phyloP scores from a whole-genome alignment of 2,797 vertebrate genomes.

The Characodon lateralis region DNA sequence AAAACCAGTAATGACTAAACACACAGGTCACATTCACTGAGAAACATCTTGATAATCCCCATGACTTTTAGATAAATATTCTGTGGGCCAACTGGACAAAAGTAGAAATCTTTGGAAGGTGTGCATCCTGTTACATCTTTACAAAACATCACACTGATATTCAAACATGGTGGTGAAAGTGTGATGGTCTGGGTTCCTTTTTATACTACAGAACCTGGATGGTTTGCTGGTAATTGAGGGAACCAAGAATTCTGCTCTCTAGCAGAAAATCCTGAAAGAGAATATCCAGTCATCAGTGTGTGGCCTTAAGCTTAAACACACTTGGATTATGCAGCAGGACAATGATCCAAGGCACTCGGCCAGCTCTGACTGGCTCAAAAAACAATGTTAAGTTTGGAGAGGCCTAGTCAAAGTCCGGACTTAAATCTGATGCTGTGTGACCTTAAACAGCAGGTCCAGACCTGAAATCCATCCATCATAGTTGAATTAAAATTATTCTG shows the following conservation, averaged over 20 bases:
- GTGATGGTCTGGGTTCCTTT: neutral
- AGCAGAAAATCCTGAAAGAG: neutral
- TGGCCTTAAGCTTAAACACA: neutral
- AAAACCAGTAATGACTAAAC: neutral
- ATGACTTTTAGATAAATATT: neutral
- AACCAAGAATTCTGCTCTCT: neutral
- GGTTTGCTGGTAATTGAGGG: neutral
- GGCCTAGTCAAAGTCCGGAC: neutral
- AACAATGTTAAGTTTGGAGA: neutral
- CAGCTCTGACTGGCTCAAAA: neutral
- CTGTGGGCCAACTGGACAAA: neutral
- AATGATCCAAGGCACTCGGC: neutral
- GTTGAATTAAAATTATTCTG: neutral
- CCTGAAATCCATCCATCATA: neutral
- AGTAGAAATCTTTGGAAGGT: neutral
- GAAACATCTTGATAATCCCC: neutral
- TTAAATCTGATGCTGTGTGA: neutral
- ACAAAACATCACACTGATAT: neutral
- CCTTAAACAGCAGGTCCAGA: neutral
- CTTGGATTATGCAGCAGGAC: neutral
- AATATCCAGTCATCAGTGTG: neutral
- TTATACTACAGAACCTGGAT: neutral
- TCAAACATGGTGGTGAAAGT: neutral
- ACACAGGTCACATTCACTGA: neutral
- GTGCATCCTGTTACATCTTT: neutral